A percentile compares a stretch with the other conserved stretches of the same genome.
These are phyloP conservation scores for Campoletis raptor DNA, from an alignment of 2,888 invertebrate genomes.

Conservation along the genomic window DNA sequence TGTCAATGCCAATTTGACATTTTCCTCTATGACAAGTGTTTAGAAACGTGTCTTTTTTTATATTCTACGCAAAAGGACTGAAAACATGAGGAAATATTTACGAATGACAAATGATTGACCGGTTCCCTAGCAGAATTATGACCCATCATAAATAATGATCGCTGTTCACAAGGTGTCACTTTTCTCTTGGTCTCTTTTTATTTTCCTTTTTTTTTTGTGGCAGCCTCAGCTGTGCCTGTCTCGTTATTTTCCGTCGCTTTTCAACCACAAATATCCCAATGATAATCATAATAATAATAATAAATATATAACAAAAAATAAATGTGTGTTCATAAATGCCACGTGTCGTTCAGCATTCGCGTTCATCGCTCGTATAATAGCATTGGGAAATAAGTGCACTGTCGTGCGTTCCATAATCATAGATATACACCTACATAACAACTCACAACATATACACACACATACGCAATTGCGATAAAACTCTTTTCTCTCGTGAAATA, in stretches of 20 bases:
- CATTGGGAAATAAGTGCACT: conserved; percentile 49
- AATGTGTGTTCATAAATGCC: conserved; percentile 47
- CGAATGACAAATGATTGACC: conserved; percentile 36
- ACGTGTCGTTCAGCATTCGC: conserved; percentile 43
- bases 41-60: not conserved
- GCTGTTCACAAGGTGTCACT: conserved; percentile 10
- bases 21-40: conserved; percentile 9
- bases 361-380: conserved; percentile 33
- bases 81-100: conserved; percentile 14
- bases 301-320: not conserved
- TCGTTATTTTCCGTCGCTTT: conserved; percentile 23
- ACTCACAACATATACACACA: not conserved
- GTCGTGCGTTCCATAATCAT: conserved; percentile 28
- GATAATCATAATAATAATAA: conserved; percentile 8
- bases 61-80: conserved; percentile 2
- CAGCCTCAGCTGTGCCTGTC: conserved; percentile 38
- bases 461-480: not conserved
- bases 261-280: conserved; percentile 23
- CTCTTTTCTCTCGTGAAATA: conserved; percentile 40
- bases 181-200: conserved; percentile 27
- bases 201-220: not conserved
- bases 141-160: conserved; percentile 49
- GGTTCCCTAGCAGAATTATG: conserved; percentile 33
- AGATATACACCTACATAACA: not conserved
- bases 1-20: conserved; percentile 10